Conservation (phyloP, 2,888 invertebrate species). For the Coelopa pilipes region DNA sequence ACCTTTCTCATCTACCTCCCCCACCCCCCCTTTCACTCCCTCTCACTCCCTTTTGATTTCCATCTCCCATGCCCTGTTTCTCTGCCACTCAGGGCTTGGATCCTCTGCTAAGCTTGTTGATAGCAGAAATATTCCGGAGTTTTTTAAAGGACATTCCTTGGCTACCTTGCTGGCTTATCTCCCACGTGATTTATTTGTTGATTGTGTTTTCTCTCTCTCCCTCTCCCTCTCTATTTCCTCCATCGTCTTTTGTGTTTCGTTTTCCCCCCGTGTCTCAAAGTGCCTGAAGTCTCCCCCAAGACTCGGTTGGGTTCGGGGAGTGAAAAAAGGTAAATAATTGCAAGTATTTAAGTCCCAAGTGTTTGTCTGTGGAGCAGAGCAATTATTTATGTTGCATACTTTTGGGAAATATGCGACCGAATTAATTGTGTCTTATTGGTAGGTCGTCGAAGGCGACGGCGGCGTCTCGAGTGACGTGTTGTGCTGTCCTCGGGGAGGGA, state of each 20-base stretch:
- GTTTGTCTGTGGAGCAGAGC: slow-evolving; percentile 54
- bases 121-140: neutral
- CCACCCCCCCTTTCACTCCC: no score
- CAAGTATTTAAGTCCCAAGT: slow-evolving; percentile 48
- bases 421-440: slow-evolving; percentile 17
- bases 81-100: neutral
- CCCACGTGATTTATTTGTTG: slow-evolving; percentile 35
- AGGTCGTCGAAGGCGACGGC: no score
- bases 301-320: neutral
- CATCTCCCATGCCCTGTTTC: slow-evolving; percentile 16
- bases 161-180: slow-evolving; percentile 31
- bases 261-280: neutral
- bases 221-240: slow-evolving; percentile 3
- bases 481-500: neutral
- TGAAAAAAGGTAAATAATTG: slow-evolving; percentile 53
- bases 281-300: neutral
- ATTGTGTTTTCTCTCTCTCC: slow-evolving; percentile 33
- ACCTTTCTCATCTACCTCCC: neutral
- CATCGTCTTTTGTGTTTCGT: neutral
- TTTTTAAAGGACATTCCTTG: slow-evolving; percentile 23
- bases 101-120: neutral
- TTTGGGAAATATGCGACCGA: slow-evolving; percentile 47
- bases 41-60: no score
- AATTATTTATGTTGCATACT: slow-evolving; percentile 53
- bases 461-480: no score